A percentile compares a stretch with the other conserved stretches of the same genome.
These are phyloP conservation scores for Drosophila ustulata DNA, from an alignment of 2,888 invertebrate genomes.

Conservation along the genomic window DNA sequence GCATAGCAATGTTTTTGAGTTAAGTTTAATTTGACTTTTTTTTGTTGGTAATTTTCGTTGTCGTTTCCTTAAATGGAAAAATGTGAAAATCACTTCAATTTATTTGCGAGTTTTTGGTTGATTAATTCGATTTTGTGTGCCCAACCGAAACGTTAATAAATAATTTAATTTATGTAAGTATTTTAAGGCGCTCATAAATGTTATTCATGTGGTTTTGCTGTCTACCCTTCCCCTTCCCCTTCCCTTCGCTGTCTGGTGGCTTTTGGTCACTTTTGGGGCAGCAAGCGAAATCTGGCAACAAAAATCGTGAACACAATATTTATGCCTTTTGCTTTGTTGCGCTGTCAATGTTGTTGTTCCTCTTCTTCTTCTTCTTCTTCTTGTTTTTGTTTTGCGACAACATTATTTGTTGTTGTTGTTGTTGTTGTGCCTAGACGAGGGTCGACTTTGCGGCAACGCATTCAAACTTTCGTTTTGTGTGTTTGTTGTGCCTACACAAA, in stretches of 20 bases:
- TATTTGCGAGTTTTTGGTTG: constrained; percentile 10
- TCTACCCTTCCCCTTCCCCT: background rate
- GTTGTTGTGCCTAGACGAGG: constrained; percentile 64
- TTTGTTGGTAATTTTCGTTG: background rate
- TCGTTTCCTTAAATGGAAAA: background rate
- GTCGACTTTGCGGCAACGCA: constrained; percentile 59
- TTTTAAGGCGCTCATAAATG: constrained; percentile 63
- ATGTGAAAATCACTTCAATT: background rate
- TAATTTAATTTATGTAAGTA: constrained; percentile 67
- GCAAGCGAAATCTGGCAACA: constrained; percentile 33
- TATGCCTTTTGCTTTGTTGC: constrained; percentile 63
- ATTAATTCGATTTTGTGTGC: constrained; percentile 42
- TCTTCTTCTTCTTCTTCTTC: constrained; percentile 18
- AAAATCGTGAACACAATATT: constrained; percentile 54
- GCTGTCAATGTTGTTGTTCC: constrained; percentile 58
- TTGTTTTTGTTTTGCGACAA: constrained; percentile 29
- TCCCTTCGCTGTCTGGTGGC: constrained; percentile 10
- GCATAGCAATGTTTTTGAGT: too few relatives aligned
- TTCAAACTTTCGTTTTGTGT: constrained; percentile 38
- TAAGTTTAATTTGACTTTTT: background rate
- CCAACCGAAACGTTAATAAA: constrained; percentile 54
- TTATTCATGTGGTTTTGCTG: constrained; percentile 45
- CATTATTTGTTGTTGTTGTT: constrained; percentile 26
- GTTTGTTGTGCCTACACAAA: constrained; percentile 29
- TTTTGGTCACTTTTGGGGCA: constrained; percentile 33